Base-by-base conservation (phyloP, 2,113 vertebrate genomes). In the Pionites leucogaster region DNA sequence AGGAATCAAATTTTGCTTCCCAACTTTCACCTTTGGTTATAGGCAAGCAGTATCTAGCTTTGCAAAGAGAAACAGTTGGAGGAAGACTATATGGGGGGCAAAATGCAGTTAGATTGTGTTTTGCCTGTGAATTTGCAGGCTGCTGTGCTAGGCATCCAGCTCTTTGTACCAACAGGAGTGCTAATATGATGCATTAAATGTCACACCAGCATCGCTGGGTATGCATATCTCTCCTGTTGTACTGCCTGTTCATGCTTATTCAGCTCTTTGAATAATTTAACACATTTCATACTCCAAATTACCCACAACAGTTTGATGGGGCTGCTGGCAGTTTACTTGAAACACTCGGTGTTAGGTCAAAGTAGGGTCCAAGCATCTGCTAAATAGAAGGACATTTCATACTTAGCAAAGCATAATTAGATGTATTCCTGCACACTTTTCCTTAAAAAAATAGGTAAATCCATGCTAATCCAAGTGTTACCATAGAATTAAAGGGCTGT, bases 191-290 rank as follows among this genome's bases (percentile, higher is more conserved):
- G 97, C 98, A 99, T 98, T 97, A 98, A 98, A 98, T 99, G 99
- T 99, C 99, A 99, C 95, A 90, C 96, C 90, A 90, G 98, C 98
- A 94, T 98, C 95, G 97, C 98, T 98, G 98, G 98, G 97, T 98
- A 94, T 98, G 98, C 98, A 97, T 97, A 86, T 97, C 97, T 98
- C 96, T 97, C 96, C 96, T 55, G 96, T 96, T 97, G 97, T 97
- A 97, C 96, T 95, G 98, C 97, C 97, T 98, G 95, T 98, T 99
- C 98, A 98, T 99, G 99, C 99, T 99, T 99, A 99, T 99, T 99
- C 99, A 99, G 99, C 98, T 98, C 97, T 99, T 99, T 99, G 98
- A 99, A 99, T 99, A 98, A 98, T 98, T 98, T 98, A 98, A 97
- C 98, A 98, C 98, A 98, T 99, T 99, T 99, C 98, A 98, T 98